Conservation (phyloP, 2,888 invertebrate genomes). For the Petrophora chlorosata region DNA sequence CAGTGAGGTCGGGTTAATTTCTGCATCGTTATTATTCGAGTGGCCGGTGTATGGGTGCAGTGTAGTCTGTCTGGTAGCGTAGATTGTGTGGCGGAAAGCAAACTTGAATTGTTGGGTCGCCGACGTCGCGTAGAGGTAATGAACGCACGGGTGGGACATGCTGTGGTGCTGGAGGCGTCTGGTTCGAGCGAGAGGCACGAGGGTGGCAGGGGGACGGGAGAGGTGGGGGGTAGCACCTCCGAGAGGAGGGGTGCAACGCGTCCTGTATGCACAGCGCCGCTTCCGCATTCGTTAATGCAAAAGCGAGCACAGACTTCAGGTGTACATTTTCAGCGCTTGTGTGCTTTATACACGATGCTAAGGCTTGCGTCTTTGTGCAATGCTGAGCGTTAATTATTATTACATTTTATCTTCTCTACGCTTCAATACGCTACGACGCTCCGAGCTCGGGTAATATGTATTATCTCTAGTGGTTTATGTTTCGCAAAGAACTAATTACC, state of each 20-base stretch:
- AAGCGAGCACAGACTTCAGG: constrained; percentile 82
- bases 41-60: constrained; percentile 70
- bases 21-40: constrained; percentile 84
- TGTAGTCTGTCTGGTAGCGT: constrained; percentile 76
- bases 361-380: constrained; percentile 79
- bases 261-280: constrained; percentile 82
- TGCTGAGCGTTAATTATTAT: constrained; percentile 77
- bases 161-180: constrained; percentile 75
- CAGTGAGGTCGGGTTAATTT: constrained; percentile 79
- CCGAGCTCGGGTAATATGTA: constrained; percentile 40
- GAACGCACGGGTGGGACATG: constrained; percentile 80
- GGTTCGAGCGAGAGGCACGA: constrained; percentile 69
- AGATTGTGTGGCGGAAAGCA: constrained; percentile 82
- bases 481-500: constrained; percentile 42
- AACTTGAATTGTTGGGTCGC: constrained; percentile 82
- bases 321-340: constrained; percentile 82
- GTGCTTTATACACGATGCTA: constrained; percentile 77
- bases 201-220: constrained; percentile 43
- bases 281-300: constrained; percentile 84
- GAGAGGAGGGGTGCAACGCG: constrained; percentile 64
- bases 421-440: constrained; percentile 51
- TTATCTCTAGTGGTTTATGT: constrained; percentile 45
- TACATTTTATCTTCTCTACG: constrained; percentile 71
- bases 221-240: constrained; percentile 40
- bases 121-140: constrained; percentile 75